Evolutionary conservation across 1,140 invertebrate genomes (phyloP).

Genomic region (Amyelois transitella): DNA sequence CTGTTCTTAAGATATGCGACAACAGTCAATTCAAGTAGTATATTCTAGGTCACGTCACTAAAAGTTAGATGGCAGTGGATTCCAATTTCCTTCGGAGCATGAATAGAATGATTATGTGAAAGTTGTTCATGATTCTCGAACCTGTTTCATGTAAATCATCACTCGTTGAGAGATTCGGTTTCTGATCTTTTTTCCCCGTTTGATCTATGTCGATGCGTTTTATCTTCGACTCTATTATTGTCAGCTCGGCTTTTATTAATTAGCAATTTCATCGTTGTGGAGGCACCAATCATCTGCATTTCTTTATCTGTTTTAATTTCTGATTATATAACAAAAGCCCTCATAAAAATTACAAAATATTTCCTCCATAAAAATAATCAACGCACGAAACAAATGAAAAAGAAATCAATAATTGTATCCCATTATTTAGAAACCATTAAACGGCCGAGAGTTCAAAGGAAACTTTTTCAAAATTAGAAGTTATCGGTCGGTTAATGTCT

Average conservation of each 20-base stretch:
- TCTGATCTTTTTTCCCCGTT: conserved; percentile 28
- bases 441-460: neutral
- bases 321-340: too few species aligned
- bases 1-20: conserved; percentile 40
- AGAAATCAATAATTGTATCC: too few species aligned
- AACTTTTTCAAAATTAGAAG: conserved; percentile 1
- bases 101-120: conserved; percentile 45
- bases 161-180: conserved; percentile 41
- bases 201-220: too few species aligned
- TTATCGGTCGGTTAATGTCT: neutral
- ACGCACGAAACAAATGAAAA: too few species aligned
- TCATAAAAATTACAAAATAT: too few species aligned
- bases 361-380: too few species aligned
- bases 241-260: too few species aligned
- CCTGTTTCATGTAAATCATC: conserved; percentile 47
- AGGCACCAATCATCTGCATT: too few species aligned
- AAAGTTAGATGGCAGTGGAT: conserved; percentile 32
- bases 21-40: conserved; percentile 24
- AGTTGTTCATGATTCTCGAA: conserved; percentile 45
- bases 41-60: conserved; percentile 34
- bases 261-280: too few species aligned
- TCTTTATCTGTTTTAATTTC: too few species aligned
- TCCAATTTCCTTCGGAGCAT: conserved; percentile 33
- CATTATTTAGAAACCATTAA: too few species aligned
- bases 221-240: too few species aligned